Evolutionary conservation across 1,140 invertebrate species (phyloP), one percentile per base, ranked within the genome.

Genomic region (Eriosoma lanigerum): DNA sequence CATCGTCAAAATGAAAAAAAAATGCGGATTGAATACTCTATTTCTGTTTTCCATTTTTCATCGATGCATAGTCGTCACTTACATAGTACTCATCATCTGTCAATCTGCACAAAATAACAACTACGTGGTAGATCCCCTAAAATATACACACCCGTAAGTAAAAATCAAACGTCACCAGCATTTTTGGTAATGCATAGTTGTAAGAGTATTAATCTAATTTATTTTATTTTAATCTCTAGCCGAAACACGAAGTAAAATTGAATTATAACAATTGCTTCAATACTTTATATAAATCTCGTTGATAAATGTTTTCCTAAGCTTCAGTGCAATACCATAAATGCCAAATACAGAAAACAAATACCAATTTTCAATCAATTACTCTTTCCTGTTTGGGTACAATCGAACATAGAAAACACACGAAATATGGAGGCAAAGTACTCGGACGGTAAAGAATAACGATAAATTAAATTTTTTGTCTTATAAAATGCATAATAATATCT

Each of bases 321-420:
- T 6, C 9, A 29, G 46, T 81, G 56, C 44, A 26, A 73, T 56
- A 26, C 72, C 8, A n/a, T n/a, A n/a, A 6, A 17, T 26, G 72
- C 58, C 26, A 88, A 88, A 64, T 96, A 94, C 83, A 88, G 94
- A 32, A 89, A n/a, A n/a, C n/a, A n/a, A n/a, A n/a, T n/a, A n/a
- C n/a, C 90, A 1, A 89, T 91, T 1, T 97, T 95, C 84, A 97
- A 96, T 84, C 95, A 96, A 85, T 83, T 93, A 10, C 83, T 88
- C 26, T 89, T 91, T 83, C 91, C 93, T 0, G 87, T 87, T 0
- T 90, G 90, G 88, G 95, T 95, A 6, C 89, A 90, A 81, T 90
- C 93, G 0, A 90, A 90, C 82, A 92, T 91, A 1, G 89, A 90
- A 52, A 91, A 96, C 82, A 88, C 89, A 10, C 89, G 96, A 80